Percentiles rank a stretch among this genome's conserved stretches.
Evolutionary conservation across 1,140 invertebrate species (phyloP).

Genomic region (Calephelis virginiensis): DNA sequence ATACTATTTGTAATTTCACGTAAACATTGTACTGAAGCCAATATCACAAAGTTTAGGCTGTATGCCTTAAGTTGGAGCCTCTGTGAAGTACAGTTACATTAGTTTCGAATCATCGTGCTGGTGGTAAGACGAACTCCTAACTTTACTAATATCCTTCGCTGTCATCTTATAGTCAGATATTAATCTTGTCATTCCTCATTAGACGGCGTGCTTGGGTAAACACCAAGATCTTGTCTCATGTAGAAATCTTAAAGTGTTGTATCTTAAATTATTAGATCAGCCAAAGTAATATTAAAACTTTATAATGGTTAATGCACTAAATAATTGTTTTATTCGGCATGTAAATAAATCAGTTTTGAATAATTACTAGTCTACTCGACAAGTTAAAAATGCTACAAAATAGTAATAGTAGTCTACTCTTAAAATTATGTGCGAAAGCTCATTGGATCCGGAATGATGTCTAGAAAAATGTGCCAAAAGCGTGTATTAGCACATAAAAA

Average conservation of each 20-base stretch:
- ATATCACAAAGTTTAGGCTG: not conserved
- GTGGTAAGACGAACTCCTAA: slow-evolving; percentile 2
- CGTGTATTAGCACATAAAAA: no score
- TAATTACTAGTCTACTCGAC: no score
- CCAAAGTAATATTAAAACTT: no score
- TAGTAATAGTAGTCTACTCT: no score
- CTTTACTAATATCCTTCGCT: slow-evolving; percentile 20
- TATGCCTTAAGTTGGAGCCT: not conserved
- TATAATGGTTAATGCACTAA: no score
- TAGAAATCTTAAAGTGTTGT: not conserved
- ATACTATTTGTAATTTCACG: no score
- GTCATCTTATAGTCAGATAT: slow-evolving; percentile 16
- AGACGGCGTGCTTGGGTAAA: not conserved
- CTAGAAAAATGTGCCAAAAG: no score
- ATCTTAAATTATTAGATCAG: not conserved
- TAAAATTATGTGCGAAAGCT: no score
- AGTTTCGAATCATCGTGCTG: slow-evolving; percentile 1
- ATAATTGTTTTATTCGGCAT: no score
- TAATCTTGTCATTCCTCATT: slow-evolving; percentile 13
- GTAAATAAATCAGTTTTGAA: no score
- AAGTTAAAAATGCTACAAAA: no score
- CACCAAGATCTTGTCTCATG: not conserved
- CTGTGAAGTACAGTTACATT: not conserved
- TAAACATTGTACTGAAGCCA: slow-evolving; percentile 1
- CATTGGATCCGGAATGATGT: no score